Conservation (phyloP, 2,113 vertebrate species). For the Salminus brasiliensis region DNA sequence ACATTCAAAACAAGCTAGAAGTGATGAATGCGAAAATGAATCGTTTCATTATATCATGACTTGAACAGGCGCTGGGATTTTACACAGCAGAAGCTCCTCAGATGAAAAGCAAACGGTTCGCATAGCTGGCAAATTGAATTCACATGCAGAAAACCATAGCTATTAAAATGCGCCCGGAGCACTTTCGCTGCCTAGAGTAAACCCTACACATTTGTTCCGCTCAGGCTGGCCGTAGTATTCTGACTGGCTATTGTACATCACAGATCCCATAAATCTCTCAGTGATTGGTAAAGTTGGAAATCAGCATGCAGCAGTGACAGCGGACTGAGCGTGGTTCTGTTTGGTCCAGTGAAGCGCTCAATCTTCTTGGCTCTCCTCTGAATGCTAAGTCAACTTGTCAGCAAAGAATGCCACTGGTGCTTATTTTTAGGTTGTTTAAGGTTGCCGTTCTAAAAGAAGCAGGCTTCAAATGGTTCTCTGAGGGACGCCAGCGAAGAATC, state of each 20-base stretch:
- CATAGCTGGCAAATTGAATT: constrained; percentile 50
- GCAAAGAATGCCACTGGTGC: neutral
- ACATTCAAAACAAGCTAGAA: constrained; percentile 50
- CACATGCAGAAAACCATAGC: constrained; percentile 49
- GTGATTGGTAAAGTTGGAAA: constrained; percentile 54
- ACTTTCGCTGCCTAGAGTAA: constrained; percentile 37
- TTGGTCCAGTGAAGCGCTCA: constrained; percentile 38
- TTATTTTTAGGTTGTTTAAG: constrained; percentile 36
- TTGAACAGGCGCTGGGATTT: constrained; percentile 51
- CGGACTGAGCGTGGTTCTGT: constrained; percentile 40
- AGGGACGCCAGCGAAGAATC: no score
- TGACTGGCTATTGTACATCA: constrained; percentile 52
- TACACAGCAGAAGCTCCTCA: constrained; percentile 7
- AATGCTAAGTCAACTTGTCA: constrained; percentile 57
- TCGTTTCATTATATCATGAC: constrained; percentile 28
- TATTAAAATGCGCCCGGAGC: constrained; percentile 58
- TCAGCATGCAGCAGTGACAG: constrained; percentile 52
- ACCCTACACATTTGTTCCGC: constrained; percentile 45
- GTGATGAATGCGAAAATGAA: constrained; percentile 37
- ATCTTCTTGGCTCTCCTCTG: constrained; percentile 44
- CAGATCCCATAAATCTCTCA: constrained; percentile 38
- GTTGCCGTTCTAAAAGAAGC: no score
- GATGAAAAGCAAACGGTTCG: constrained; percentile 34
- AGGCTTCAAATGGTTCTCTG: no score
- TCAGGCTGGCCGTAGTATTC: constrained; percentile 49